Base-by-base conservation (phyloP, 2,797 vertebrate genomes). In the Gymnoscopelus microlampas region DNA sequence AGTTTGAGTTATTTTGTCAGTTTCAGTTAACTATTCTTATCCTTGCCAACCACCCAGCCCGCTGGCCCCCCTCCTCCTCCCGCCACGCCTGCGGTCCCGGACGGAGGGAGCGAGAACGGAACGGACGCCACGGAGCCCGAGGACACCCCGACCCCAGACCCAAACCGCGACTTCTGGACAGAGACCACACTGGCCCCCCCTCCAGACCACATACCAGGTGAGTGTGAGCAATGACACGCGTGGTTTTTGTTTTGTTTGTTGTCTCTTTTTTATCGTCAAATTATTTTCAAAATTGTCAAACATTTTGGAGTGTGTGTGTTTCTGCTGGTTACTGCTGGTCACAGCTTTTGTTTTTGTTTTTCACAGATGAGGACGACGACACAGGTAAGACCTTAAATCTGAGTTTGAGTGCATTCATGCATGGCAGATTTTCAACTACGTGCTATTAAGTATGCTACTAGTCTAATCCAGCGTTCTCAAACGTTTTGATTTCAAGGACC, bases 131-230 rank as follows among this genome's bases (percentile, higher is more conserved):
- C 39, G 0, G 12, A 26, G 15, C 19, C 74, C 26, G 39, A 44
- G 26, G 75, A 78, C 3, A 66, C 39, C 1, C 1, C 58, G 1
- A 24, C 69, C 32, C 12, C 59, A 26, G 74, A 81, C 0, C 19
- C 2, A 1, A n/a, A 57, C 3, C 26, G 53, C 5, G 0, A 14
- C n/a, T 1, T 1, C 0, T 58, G 68, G 23, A 13, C 19, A 0
- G 54, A 86, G 47, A 65, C 67, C 65, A 77, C 39, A 2, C 1
- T 44, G 39, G 9, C 8, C 9, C 39, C 39, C 7, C 39, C 39
- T 2, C 39, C 39, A 10, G 39, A 44, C 66, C 83, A 13, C 39
- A 8, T 8, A 7, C 66, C 74, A 0, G 82, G 89, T 92, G 76
- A 84, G 89, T 85, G 60, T 44, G 55, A 32, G 39, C 63, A 58